phyloP scores from a whole-genome alignment of 1,140 invertebrate genomes.

The Ooceraea biroi region DNA sequence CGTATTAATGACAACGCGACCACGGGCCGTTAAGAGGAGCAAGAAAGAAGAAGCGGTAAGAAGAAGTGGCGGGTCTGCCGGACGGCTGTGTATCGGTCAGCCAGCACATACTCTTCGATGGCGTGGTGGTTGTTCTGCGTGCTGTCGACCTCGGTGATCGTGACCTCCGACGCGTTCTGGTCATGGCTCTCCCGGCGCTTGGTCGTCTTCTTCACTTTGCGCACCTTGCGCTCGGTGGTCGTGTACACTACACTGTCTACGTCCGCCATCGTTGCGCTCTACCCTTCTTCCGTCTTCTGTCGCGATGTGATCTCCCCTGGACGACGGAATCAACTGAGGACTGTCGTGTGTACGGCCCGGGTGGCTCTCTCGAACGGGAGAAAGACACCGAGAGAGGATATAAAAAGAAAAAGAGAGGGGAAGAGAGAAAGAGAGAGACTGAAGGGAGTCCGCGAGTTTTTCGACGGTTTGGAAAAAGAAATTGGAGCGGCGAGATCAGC shows the following conservation, averaged over 20 bases:
- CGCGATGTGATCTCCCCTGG: slow-evolving; percentile 46
- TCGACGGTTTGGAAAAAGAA: slow-evolving; percentile 58
- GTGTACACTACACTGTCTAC: slow-evolving; percentile 94
- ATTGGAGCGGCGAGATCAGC: slow-evolving; percentile 53
- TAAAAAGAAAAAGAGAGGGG: not conserved
- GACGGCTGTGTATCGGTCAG: slow-evolving; percentile 77
- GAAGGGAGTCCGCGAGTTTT: slow-evolving; percentile 23
- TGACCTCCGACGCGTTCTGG: slow-evolving; percentile 89
- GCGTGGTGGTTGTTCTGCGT: slow-evolving; percentile 88
- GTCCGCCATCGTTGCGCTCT: slow-evolving; percentile 90
- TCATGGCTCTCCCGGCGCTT: slow-evolving; percentile 92
- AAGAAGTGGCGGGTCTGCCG: slow-evolving; percentile 35
- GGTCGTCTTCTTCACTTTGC: slow-evolving; percentile 95
- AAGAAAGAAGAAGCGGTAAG: slow-evolving; percentile 44
- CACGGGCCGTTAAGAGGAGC: slow-evolving; percentile 40
- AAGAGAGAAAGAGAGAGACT: not conserved
- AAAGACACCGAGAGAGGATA: slow-evolving; percentile 3
- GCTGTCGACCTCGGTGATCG: slow-evolving; percentile 93
- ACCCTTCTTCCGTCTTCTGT: slow-evolving; percentile 45
- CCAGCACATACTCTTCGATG: slow-evolving; percentile 93
- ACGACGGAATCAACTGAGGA: slow-evolving; percentile 38
- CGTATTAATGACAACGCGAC: slow-evolving; percentile 7
- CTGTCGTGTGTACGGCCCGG: slow-evolving; percentile 4
- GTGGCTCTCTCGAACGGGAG: slow-evolving; percentile 30
- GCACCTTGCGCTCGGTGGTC: slow-evolving; percentile 93